Conservation (phyloP, 2,797 vertebrate species). For the Anableps anableps region DNA sequence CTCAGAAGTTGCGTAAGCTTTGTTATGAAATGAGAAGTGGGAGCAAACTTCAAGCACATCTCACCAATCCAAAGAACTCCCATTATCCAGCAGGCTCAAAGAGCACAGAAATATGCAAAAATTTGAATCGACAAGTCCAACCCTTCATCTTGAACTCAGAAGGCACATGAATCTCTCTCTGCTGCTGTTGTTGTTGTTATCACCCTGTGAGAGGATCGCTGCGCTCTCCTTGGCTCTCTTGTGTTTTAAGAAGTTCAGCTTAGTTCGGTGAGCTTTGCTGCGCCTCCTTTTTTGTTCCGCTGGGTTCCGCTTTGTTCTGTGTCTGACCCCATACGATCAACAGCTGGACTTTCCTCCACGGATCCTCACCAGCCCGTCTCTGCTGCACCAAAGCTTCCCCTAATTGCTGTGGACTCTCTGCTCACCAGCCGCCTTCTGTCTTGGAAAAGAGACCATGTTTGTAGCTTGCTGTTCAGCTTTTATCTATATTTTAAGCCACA, state of each 20-base stretch:
- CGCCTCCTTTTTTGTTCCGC: slow-evolving; percentile 24
- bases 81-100: slow-evolving; percentile 33
- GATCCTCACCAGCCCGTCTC: slow-evolving; percentile 53
- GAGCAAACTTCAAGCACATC: slow-evolving; percentile 65
- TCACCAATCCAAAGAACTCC: slow-evolving; percentile 46
- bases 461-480: slow-evolving; percentile 93
- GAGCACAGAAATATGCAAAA: slow-evolving; percentile 25
- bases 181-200: slow-evolving; percentile 48
- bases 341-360: slow-evolving; percentile 54
- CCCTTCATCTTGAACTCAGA: slow-evolving; percentile 43
- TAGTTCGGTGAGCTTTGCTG: slow-evolving; percentile 29
- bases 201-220: slow-evolving; percentile 47
- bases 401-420: slow-evolving; percentile 84
- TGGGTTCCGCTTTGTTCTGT: slow-evolving; percentile 26
- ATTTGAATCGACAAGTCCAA: slow-evolving; percentile 19
- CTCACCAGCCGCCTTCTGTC: slow-evolving; percentile 74
- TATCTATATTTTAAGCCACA: slow-evolving; percentile 99
- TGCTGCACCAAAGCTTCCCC: slow-evolving; percentile 66
- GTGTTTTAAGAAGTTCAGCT: slow-evolving; percentile 40
- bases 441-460: slow-evolving; percentile 81
- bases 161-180: slow-evolving; percentile 13
- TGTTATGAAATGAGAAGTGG: slow-evolving; percentile 66
- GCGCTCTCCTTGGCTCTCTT: slow-evolving; percentile 22
- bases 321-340: slow-evolving; percentile 40
- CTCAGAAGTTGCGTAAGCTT: slow-evolving; percentile 67